Evolutionary conservation across 2,888 invertebrate genomes (phyloP).

Genomic region (Oligia strigilis): DNA sequence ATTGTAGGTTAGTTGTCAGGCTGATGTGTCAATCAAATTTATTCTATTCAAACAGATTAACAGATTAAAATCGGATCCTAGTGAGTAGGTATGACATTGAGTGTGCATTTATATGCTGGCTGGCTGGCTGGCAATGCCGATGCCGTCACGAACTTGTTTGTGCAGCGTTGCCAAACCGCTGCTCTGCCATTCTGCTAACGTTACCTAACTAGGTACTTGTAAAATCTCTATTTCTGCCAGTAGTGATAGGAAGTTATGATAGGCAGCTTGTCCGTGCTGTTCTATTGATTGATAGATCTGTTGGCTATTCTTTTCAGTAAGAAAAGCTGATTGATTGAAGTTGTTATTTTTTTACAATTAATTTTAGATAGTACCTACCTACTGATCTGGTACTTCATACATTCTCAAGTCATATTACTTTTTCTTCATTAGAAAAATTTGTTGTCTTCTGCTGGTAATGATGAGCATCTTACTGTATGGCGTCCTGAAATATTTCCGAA

Average conservation of each 20-base stretch:
- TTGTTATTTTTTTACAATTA: background rate
- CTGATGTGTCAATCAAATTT: conserved; percentile 15
- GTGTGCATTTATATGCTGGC: conserved; percentile 56
- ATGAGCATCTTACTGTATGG: conserved; percentile 6
- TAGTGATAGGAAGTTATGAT: conserved; percentile 47
- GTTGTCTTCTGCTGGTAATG: conserved; percentile 3
- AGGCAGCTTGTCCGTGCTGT: conserved; percentile 45
- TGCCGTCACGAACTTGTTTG: conserved; percentile 58
- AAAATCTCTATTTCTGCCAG: conserved; percentile 43
- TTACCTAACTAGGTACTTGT: conserved; percentile 33
- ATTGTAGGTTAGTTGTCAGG: conserved; percentile 11
- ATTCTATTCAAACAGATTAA: conserved; percentile 32
- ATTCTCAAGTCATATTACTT: too few species aligned
- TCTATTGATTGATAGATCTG: conserved; percentile 25
- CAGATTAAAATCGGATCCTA: conserved; percentile 22
- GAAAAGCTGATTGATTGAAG: background rate
- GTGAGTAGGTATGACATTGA: conserved; percentile 61
- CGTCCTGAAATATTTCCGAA: background rate
- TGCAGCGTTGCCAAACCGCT: conserved; percentile 70
- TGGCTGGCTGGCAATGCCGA: conserved; percentile 46
- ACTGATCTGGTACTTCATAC: background rate
- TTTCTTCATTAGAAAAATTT: background rate
- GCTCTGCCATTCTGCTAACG: conserved; percentile 54
- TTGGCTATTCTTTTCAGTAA: background rate
- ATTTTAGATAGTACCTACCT: background rate